Conservation (phyloP, 2,888 invertebrate genomes). For the Myopa tessellatipennis region DNA sequence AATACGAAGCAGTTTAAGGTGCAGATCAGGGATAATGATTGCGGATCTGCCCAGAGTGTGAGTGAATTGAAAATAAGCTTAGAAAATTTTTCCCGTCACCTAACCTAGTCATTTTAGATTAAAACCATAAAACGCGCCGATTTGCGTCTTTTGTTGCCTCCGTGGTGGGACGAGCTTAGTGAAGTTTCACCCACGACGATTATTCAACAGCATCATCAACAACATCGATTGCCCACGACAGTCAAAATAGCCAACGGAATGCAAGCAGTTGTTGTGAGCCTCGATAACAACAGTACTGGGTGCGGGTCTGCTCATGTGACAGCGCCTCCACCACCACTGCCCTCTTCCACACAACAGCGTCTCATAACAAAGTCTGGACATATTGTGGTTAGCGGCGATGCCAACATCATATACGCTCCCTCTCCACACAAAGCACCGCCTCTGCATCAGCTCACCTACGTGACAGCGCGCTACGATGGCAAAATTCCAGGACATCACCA, state of each 20-base stretch:
- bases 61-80: background rate
- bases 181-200: slow-evolving; percentile 68
- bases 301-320: slow-evolving; percentile 17
- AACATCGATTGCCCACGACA: slow-evolving; percentile 39
- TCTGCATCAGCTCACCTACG: slow-evolving; percentile 54
- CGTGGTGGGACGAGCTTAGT: slow-evolving; percentile 96
- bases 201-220: slow-evolving; percentile 23
- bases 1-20: slow-evolving; percentile 79
- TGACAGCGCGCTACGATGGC: slow-evolving; percentile 62
- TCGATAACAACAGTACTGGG: slow-evolving; percentile 10
- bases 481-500: slow-evolving; percentile 54
- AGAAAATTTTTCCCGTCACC: background rate
- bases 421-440: slow-evolving; percentile 45
- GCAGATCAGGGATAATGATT: slow-evolving; percentile 63
- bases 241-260: slow-evolving; percentile 12
- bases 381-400: slow-evolving; percentile 50
- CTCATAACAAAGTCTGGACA: slow-evolving; percentile 44
- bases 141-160: slow-evolving; percentile 88
- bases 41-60: slow-evolving; percentile 47
- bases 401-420: slow-evolving; percentile 53
- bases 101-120: slow-evolving; percentile 45
- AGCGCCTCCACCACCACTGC: slow-evolving; percentile 31
- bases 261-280: slow-evolving; percentile 11
- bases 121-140: slow-evolving; percentile 86
- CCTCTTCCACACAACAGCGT: slow-evolving; percentile 43